Evolutionary conservation across 2,888 invertebrate genomes (phyloP).

Genomic region (Cerastis rubricosa): DNA sequence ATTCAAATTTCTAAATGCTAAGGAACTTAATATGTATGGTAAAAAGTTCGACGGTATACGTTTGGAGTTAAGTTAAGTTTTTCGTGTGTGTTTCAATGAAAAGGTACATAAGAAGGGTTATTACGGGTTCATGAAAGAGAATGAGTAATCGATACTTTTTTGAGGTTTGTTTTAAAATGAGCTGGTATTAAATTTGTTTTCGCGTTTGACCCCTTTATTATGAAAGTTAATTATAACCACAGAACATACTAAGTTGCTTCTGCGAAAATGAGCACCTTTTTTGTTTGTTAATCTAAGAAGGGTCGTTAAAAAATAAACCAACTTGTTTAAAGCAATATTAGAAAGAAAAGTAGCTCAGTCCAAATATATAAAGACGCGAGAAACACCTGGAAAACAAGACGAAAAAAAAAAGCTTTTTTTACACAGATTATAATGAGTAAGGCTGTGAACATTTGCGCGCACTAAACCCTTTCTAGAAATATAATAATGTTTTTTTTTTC

Average conservation of each 20-base stretch:
- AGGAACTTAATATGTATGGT: not conserved
- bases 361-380: not conserved
- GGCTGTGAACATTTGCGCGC: not conserved
- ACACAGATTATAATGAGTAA: not conserved
- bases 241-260: constrained; percentile 8
- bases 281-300: constrained; percentile 6
- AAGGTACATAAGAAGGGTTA: not conserved
- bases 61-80: constrained; percentile 7
- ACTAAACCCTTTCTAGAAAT: not conserved
- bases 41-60: constrained; percentile 9
- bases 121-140: constrained; percentile 16
- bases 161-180: constrained; percentile 9
- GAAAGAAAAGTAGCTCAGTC: not conserved
- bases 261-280: constrained; percentile 11
- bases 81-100: constrained; percentile 18
- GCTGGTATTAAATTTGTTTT: constrained; percentile 8
- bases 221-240: constrained; percentile 32
- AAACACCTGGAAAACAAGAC: not conserved
- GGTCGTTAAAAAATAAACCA: constrained; percentile 8
- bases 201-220: constrained; percentile 14
- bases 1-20: too few species aligned
- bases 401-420: not conserved
- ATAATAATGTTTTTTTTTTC: not conserved
- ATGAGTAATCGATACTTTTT: constrained; percentile 13
- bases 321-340: not conserved